phyloP scores from a whole-genome alignment of 1,140 invertebrate genomes.

The Zaprionus ghesquierei region DNA sequence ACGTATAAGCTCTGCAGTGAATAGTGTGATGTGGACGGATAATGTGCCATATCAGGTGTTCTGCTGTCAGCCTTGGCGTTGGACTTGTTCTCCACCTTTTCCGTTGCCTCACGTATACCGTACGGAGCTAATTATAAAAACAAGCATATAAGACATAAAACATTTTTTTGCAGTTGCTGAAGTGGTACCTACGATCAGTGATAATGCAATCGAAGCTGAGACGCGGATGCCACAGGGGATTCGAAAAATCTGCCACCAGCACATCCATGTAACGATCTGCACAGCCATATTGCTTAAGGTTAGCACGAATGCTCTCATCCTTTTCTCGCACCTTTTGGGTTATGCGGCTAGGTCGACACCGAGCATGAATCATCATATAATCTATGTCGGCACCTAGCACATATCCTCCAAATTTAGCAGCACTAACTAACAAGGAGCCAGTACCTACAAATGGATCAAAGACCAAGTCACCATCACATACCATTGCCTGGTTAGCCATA shows the following conservation, averaged over 20 bases:
- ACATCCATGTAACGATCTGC: slow-evolving; percentile 92
- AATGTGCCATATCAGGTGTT: slow-evolving; percentile 67
- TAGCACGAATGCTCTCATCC: slow-evolving; percentile 93
- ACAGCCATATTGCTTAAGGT: slow-evolving; percentile 93
- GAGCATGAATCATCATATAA: slow-evolving; percentile 94
- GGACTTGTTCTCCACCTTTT: slow-evolving; percentile 89
- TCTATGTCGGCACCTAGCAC: slow-evolving; percentile 97
- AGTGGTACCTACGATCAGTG: slow-evolving; percentile 93
- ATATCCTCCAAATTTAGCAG: slow-evolving; percentile 95
- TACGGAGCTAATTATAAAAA: slow-evolving; percentile 92
- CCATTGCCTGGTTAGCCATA: slow-evolving; percentile 96
- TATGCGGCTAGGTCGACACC: slow-evolving; percentile 90
- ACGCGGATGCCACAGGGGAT: slow-evolving; percentile 89
- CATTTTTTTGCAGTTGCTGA: not conserved
- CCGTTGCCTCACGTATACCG: slow-evolving; percentile 95
- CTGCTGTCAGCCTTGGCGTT: slow-evolving; percentile 83
- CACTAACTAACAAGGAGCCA: slow-evolving; percentile 94
- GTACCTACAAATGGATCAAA: slow-evolving; percentile 98
- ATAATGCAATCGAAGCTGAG: slow-evolving; percentile 93
- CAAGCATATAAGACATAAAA: not conserved
- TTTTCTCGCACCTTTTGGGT: slow-evolving; percentile 90
- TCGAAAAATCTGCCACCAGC: slow-evolving; percentile 94
- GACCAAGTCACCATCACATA: slow-evolving; percentile 89
- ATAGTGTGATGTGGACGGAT: slow-evolving; percentile 94
- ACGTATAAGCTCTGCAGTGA: slow-evolving; percentile 90